These are phyloP conservation scores for Sclerurus mexicanus DNA, from an alignment of 2,113 vertebrate genomes.

Conservation along the genomic window DNA sequence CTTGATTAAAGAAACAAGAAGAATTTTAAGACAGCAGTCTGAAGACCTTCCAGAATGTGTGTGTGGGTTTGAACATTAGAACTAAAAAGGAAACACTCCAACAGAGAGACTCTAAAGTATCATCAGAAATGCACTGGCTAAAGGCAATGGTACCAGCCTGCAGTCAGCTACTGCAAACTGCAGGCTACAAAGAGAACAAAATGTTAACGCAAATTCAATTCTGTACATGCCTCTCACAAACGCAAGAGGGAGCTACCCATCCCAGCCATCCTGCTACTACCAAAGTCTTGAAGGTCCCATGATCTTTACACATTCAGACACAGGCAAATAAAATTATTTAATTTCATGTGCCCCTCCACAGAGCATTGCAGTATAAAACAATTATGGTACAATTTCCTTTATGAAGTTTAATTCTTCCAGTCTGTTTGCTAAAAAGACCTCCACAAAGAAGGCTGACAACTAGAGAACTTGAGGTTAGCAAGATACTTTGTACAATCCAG, in stretches of 20 bases:
- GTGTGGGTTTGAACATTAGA: background rate
- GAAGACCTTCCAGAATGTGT: background rate
- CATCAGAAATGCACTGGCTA: background rate
- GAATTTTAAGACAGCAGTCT: background rate
- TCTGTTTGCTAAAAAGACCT: background rate
- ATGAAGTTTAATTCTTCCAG: background rate
- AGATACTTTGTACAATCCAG: background rate
- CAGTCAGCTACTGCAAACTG: background rate
- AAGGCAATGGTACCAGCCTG: background rate
- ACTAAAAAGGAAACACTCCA: background rate
- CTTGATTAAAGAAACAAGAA: background rate
- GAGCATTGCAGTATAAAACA: background rate
- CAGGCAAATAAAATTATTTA: background rate
- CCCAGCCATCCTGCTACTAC: background rate
- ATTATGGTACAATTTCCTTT: background rate
- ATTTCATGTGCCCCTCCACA: background rate
- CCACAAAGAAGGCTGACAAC: background rate
- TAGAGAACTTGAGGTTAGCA: background rate
- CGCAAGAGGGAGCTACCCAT: background rate
- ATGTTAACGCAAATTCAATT: background rate
- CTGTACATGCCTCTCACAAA: background rate
- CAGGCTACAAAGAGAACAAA: background rate
- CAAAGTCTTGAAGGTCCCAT: background rate
- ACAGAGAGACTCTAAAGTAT: background rate
- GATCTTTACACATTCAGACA: background rate